These are phyloP conservation scores for Garra rufa DNA, from an alignment of 2,113 vertebrate species.

Conservation along the genomic window DNA sequence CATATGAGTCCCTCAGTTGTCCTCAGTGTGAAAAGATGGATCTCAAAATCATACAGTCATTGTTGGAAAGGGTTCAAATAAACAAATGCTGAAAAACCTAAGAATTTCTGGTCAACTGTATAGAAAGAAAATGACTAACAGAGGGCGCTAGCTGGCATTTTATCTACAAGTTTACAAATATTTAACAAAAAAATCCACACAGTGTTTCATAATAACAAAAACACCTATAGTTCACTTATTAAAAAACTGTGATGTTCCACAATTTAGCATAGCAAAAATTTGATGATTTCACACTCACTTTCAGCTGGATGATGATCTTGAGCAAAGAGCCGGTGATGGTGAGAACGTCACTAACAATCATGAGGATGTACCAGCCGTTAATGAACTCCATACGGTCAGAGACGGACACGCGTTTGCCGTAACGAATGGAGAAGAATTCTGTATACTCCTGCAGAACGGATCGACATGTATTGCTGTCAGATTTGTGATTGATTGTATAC, in stretches of 20 bases:
- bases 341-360: slow-evolving; percentile 86
- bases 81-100: no score
- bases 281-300: slow-evolving; percentile 70
- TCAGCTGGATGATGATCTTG: slow-evolving; percentile 94
- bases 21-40: no score
- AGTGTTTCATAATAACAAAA: no score
- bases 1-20: no score
- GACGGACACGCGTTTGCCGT: slow-evolving; percentile 79
- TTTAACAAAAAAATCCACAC: no score
- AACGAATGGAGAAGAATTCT: slow-evolving; percentile 75
- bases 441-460: slow-evolving; percentile 82
- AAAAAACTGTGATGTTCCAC: neutral
- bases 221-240: neutral
- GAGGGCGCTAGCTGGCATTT: no score
- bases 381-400: slow-evolving; percentile 90
- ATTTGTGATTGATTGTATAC: neutral
- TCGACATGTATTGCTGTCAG: neutral
- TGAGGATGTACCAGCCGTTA: slow-evolving; percentile 94
- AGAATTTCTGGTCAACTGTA: no score
- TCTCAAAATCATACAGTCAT: no score
- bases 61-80: no score
- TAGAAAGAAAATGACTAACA: no score
- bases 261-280: neutral
- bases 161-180: no score
- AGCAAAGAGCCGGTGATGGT: slow-evolving; percentile 89